These are phyloP conservation scores for Alosa alosa DNA, from an alignment of 2,113 vertebrate species.

Conservation along the genomic window DNA sequence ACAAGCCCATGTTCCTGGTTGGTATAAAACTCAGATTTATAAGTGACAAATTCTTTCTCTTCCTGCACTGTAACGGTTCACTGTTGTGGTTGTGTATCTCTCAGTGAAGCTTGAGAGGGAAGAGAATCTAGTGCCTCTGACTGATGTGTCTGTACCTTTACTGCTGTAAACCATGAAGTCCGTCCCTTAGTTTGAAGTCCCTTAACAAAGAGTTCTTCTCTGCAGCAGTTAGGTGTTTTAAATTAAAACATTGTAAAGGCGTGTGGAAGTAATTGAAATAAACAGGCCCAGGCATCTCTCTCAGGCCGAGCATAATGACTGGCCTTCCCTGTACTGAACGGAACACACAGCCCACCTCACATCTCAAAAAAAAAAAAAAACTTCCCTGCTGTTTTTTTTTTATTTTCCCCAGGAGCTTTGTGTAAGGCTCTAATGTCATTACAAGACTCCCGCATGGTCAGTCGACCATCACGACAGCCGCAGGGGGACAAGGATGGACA, in stretches of 20 bases:
- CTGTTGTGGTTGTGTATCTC: not conserved
- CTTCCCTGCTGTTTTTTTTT: not conserved
- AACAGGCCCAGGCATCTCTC: not conserved
- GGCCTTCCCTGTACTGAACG: not conserved
- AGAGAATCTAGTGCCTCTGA: not conserved
- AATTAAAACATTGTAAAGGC: slow-evolving; percentile 7
- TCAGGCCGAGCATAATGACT: not conserved
- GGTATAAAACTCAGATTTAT: not conserved
- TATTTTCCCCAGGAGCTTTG: not conserved
- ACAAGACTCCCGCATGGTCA: not conserved
- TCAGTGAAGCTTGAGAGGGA: not conserved
- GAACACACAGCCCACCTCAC: not conserved
- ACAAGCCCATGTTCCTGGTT: not conserved
- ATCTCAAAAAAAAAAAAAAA: not conserved
- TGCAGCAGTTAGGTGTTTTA: not conserved
- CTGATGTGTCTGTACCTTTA: not conserved
- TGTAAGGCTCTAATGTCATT: not conserved
- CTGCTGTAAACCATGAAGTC: not conserved
- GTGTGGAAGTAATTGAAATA: not conserved
- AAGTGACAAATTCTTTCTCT: not conserved
- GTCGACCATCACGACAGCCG: not conserved
- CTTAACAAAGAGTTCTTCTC: not conserved
- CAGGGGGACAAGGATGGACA: no score
- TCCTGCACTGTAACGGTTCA: not conserved
- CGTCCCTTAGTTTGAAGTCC: not conserved